Percentiles rank a stretch among this genome's conserved stretches.
These are phyloP conservation scores for Papilio protenor DNA, from an alignment of 2,888 invertebrate species.

Conservation along the genomic window DNA sequence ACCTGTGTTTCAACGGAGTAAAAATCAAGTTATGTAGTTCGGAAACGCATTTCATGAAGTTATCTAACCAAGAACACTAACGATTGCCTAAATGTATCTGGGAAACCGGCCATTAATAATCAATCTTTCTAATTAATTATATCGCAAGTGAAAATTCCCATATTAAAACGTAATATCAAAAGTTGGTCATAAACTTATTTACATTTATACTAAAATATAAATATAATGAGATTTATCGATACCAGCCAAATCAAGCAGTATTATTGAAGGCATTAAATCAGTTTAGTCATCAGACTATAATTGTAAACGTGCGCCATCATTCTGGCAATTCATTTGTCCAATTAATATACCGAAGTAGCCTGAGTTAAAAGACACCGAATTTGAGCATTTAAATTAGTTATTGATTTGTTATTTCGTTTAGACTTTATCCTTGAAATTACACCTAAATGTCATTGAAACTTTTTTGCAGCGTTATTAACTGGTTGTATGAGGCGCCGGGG, in stretches of 20 bases:
- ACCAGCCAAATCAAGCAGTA: background rate
- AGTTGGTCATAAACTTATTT: too few relatives aligned
- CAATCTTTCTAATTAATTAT: too few relatives aligned
- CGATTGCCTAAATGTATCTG: too few relatives aligned
- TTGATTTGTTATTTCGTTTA: conserved; percentile 27
- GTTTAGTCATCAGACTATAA: background rate
- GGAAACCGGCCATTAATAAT: too few relatives aligned
- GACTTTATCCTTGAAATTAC: conserved; percentile 47
- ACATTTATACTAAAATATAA: too few relatives aligned
- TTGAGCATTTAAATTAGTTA: conserved; percentile 17
- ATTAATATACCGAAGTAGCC: conserved; percentile 2
- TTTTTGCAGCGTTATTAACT: conserved; percentile 48
- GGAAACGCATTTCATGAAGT: too few relatives aligned
- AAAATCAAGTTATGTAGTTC: too few relatives aligned
- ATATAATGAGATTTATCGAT: too few relatives aligned
- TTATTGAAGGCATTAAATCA: background rate
- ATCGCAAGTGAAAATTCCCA: too few relatives aligned
- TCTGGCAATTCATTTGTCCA: background rate
- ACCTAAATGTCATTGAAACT: conserved; percentile 56
- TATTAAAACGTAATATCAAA: too few relatives aligned
- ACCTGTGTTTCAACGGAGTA: too few relatives aligned
- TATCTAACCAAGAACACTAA: too few relatives aligned
- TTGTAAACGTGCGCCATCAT: background rate
- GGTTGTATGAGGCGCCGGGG: conserved; percentile 46
- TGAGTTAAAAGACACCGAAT: conserved; percentile 1